Evolutionary conservation across 1,140 invertebrate species (phyloP).

Genomic region (Penaeus indicus): DNA sequence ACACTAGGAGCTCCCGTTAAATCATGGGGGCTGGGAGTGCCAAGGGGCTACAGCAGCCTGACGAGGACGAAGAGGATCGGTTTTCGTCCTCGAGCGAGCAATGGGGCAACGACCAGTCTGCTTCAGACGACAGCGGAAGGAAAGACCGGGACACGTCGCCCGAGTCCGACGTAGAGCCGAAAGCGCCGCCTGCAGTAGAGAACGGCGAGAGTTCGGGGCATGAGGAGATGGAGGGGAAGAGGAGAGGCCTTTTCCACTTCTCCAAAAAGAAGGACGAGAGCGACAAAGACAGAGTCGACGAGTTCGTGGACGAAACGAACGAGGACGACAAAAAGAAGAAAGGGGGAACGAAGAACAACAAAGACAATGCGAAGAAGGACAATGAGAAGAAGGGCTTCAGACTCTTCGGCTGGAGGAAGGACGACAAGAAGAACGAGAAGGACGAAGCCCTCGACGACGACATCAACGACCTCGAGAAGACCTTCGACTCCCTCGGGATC

Average conservation of each 20-base stretch:
- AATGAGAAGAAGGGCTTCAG: conserved; percentile 39
- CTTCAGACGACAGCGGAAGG: neutral
- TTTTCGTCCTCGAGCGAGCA: conserved; percentile 19
- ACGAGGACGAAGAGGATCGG: neutral
- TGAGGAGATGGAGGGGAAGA: neutral
- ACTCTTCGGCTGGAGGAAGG: conserved; percentile 52
- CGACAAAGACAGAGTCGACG: neutral
- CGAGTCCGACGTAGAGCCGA: neutral
- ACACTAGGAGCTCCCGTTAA: neutral
- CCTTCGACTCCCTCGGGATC: conserved; percentile 57
- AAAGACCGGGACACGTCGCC: neutral
- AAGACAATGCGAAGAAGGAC: conserved; percentile 32
- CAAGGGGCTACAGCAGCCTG: neutral
- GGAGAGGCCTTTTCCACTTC: neutral
- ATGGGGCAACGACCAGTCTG: conserved; percentile 10
- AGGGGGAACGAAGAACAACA: conserved; percentile 2
- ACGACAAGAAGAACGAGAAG: conserved; percentile 48
- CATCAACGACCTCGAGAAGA: conserved; percentile 56
- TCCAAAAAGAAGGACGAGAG: neutral
- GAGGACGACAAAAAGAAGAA: conserved; percentile 29
- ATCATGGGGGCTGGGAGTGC: conserved; percentile 24
- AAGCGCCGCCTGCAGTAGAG: neutral
- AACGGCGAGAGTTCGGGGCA: neutral
- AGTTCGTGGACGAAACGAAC: neutral
- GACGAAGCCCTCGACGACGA: conserved; percentile 39